These are phyloP conservation scores for Oreortyx pictus DNA, from an alignment of 2,797 vertebrate genomes.

Conservation along the genomic window DNA sequence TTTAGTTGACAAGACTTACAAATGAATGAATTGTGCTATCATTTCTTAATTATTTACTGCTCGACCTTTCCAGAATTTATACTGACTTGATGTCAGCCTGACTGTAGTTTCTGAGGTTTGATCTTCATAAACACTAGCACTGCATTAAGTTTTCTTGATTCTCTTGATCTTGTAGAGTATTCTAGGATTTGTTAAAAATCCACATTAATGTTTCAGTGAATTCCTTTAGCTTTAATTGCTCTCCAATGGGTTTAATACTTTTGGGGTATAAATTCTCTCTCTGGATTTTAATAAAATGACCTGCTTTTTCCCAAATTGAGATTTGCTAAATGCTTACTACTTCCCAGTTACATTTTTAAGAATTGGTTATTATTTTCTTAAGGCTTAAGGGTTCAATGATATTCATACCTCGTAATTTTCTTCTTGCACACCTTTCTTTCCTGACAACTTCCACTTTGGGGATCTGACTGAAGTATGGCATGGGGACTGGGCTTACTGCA, in stretches of 20 bases:
- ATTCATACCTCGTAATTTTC: not conserved
- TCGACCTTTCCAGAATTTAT: constrained; percentile 31
- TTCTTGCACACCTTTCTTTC: not conserved
- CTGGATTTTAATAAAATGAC: not conserved
- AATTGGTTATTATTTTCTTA: not conserved
- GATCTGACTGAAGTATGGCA: not conserved
- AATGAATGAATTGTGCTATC: constrained; percentile 26
- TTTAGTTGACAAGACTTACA: constrained; percentile 55
- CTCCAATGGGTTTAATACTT: constrained; percentile 21
- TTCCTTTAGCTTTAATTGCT: constrained; percentile 43
- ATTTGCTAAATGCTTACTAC: not conserved
- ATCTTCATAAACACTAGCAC: not conserved
- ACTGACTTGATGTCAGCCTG: not conserved
- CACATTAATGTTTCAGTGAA: not conserved
- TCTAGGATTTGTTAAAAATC: constrained; percentile 31
- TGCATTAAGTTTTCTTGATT: not conserved
- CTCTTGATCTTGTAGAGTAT: constrained; percentile 18
- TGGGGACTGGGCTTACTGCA: not conserved
- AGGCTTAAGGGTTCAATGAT: not conserved
- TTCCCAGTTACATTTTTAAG: not conserved
- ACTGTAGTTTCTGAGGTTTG: constrained; percentile 20
- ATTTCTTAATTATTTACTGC: constrained; percentile 65
- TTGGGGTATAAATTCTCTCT: not conserved
- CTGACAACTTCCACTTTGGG: not conserved
- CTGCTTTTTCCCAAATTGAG: not conserved